Evolutionary conservation across 2,797 vertebrate genomes (phyloP).

Genomic region (Aldrovandia affinis): DNA sequence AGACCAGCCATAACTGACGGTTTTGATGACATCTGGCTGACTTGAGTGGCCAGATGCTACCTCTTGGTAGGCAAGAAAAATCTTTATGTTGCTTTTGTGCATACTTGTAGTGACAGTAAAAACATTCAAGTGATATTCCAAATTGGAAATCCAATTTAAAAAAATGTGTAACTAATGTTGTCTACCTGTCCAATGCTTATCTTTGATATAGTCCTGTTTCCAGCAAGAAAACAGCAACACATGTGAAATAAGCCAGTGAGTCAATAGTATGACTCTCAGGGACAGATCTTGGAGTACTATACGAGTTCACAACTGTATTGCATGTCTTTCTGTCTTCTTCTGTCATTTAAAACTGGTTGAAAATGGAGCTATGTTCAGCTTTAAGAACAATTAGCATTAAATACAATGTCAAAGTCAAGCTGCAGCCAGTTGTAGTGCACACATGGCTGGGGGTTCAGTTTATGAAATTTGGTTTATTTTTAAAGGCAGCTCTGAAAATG

Average conservation of each 20-base stretch:
- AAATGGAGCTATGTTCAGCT: not conserved
- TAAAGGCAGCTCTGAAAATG: not conserved
- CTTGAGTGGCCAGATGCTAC: not conserved
- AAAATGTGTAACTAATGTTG: not conserved
- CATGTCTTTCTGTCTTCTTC: too few species aligned
- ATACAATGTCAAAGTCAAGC: not conserved
- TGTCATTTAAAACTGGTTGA: too few species aligned
- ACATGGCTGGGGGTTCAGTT: conserved; percentile 6
- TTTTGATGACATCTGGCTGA: not conserved
- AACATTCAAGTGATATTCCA: not conserved
- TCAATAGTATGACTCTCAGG: not conserved
- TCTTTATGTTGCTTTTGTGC: too few species aligned
- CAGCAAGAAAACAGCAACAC: not conserved
- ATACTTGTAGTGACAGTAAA: not conserved
- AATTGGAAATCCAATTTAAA: not conserved
- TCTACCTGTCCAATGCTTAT: not conserved
- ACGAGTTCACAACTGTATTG: too few species aligned
- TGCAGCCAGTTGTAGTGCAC: not conserved
- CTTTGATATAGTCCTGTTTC: not conserved
- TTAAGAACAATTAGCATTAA: not conserved
- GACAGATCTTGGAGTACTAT: too few species aligned
- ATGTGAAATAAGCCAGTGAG: not conserved
- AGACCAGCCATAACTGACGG: too few species aligned
- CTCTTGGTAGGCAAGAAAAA: not conserved
- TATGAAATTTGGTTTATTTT: conserved; percentile 21